phyloP scores from a whole-genome alignment of 2,888 invertebrate species.

The Zygaena filipendulae region DNA sequence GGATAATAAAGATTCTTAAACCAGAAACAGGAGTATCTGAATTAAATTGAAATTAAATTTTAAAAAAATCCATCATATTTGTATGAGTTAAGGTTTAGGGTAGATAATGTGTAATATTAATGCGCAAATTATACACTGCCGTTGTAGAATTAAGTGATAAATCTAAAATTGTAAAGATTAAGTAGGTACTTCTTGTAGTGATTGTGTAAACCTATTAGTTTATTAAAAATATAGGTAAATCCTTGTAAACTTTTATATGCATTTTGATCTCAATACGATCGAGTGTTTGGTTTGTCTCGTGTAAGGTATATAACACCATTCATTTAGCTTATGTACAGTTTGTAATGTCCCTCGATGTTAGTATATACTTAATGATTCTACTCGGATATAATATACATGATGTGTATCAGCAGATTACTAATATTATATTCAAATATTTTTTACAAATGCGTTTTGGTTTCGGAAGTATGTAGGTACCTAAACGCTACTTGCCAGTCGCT shows the following conservation, averaged over 20 bases:
- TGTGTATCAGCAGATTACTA: too few species aligned
- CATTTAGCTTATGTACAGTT: slow-evolving; percentile 62
- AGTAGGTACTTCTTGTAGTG: slow-evolving; percentile 23
- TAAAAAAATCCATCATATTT: too few species aligned
- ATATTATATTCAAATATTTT: too few species aligned
- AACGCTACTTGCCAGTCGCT: too few species aligned
- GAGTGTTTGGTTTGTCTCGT: slow-evolving; percentile 53
- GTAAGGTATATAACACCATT: slow-evolving; percentile 69
- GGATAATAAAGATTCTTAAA: too few species aligned
- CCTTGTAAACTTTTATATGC: slow-evolving; percentile 44
- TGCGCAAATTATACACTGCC: slow-evolving; percentile 62
- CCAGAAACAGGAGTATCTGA: too few species aligned
- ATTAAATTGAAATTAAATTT: too few species aligned
- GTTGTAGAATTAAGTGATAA: slow-evolving; percentile 44
- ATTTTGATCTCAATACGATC: slow-evolving; percentile 68
- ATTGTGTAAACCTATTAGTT: slow-evolving; percentile 30
- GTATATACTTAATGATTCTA: slow-evolving; percentile 26
- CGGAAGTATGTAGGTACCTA: too few species aligned
- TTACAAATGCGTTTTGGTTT: too few species aligned
- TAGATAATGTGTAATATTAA: too few species aligned
- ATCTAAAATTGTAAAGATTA: slow-evolving; percentile 22
- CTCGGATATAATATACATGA: too few species aligned
- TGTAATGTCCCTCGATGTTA: slow-evolving; percentile 47
- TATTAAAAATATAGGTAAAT: slow-evolving; percentile 23
- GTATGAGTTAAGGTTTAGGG: slow-evolving; percentile 38